Base-by-base conservation (phyloP, 2,888 invertebrate genomes). In the Brenthis hecate region DNA sequence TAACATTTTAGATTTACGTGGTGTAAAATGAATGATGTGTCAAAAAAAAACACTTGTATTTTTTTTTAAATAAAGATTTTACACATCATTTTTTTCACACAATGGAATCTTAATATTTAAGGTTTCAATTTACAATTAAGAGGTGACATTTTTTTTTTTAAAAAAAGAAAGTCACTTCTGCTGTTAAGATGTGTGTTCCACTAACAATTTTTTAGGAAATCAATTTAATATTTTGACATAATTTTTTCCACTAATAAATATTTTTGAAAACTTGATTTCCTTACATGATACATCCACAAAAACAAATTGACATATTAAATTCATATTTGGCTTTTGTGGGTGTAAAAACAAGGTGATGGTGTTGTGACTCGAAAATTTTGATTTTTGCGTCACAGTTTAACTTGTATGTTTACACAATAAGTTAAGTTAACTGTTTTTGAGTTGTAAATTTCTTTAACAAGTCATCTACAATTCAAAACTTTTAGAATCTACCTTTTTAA, bases 131-230 rank as follows among this genome's bases (percentile, higher is more conserved):
- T 43, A 68, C 19, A 53, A 48, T 68, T 69, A 57, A 66, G 69
- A 62, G 72, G 68, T 69, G 51, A 66, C 65, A 65, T 78, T 75
- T 75, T 69, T 71, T 75, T 78, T 78, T 79, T 0, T 23, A 66
- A 66, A 54, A 54, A 58, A 60, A 66, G 62, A 78, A 84, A 81
- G 77, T 81, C 78, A 75, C 70, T 69, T 79, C 77, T 77, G 76
- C 68, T 62, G 70, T 74, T 85, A 87, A 86, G 81, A 80, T 82
- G 85, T 85, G 87, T 89, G 87, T 89, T 82, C 76, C 83, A 87
- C 84, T 87, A 85, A 89, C 85, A 74, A 76, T 73, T 74, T 74
- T 67, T 73, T 77, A 83, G 79, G 75, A 79, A 81, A 80, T 76
- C 76, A 74, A 72, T 72, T 70, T 71, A 65, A 51, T 54, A 16